Evolutionary conservation across 2,888 invertebrate species (phyloP).

Genomic region (Aporophyla nigra): DNA sequence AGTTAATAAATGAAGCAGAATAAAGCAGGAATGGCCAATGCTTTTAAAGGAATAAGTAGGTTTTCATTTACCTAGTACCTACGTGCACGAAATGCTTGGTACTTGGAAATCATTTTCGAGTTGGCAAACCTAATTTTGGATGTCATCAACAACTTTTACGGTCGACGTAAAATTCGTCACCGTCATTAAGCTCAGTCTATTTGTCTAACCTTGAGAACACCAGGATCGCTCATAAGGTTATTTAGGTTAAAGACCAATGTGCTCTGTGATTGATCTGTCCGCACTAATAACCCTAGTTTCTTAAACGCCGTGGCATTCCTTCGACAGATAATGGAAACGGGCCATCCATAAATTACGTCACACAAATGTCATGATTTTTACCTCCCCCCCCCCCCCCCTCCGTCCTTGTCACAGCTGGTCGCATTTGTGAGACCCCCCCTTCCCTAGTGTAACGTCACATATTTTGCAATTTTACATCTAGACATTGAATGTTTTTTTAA

Average conservation of each 20-base stretch:
- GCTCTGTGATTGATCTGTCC: too few relatives aligned
- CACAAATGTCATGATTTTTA: too few relatives aligned
- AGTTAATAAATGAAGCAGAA: background rate
- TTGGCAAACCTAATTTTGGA: background rate
- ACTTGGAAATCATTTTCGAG: background rate
- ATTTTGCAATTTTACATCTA: too few relatives aligned
- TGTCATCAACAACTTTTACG: background rate
- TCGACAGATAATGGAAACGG: background rate
- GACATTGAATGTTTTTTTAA: too few relatives aligned
- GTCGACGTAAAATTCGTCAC: conserved; percentile 4
- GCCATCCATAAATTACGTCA: too few relatives aligned
- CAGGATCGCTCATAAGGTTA: background rate
- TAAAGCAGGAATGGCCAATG: background rate
- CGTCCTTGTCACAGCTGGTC: too few relatives aligned
- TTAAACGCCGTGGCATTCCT: background rate
- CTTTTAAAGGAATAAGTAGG: background rate
- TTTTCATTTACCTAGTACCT: background rate
- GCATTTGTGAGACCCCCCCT: too few relatives aligned
- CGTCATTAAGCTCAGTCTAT: background rate
- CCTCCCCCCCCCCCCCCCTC: too few relatives aligned
- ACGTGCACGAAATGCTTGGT: background rate
- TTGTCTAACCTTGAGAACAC: conserved; percentile 17
- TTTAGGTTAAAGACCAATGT: background rate
- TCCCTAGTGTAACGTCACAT: too few relatives aligned
- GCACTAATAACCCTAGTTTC: background rate